Conservation (phyloP, 2,113 vertebrate genomes). For the Atrichornis clamosus region DNA sequence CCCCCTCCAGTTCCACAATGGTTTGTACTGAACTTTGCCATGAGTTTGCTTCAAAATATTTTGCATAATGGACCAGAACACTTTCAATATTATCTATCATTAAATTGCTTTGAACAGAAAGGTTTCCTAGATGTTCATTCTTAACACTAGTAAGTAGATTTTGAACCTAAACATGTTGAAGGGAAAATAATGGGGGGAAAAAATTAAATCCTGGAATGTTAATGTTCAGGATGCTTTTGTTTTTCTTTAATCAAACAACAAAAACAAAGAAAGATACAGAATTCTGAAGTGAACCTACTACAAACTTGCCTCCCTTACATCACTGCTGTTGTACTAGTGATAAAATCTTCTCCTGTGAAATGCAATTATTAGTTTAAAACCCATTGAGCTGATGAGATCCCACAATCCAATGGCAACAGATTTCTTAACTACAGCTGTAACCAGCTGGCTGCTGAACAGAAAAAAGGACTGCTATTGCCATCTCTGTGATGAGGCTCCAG, state of each 20-base stretch:
- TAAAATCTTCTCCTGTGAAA: background rate
- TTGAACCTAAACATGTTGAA: background rate
- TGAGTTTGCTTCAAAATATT: background rate
- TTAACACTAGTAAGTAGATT: background rate
- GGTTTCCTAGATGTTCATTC: background rate
- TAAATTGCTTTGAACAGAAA: background rate
- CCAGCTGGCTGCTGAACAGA: background rate
- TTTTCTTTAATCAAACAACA: background rate
- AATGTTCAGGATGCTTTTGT: background rate
- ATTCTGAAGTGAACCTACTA: background rate
- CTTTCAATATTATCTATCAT: background rate
- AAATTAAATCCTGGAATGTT: background rate
- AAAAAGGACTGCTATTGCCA: background rate
- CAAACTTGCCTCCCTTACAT: background rate
- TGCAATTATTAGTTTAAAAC: background rate
- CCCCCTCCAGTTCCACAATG: background rate
- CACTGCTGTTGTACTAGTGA: background rate
- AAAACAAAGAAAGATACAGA: background rate
- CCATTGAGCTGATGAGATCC: background rate
- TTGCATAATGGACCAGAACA: background rate
- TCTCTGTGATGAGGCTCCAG: background rate
- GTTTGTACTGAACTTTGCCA: background rate
- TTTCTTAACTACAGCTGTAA: background rate
- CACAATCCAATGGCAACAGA: background rate
- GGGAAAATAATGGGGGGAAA: accelerated